phyloP scores from a whole-genome alignment of 2,113 vertebrate genomes.

The Blennius ocellaris region DNA sequence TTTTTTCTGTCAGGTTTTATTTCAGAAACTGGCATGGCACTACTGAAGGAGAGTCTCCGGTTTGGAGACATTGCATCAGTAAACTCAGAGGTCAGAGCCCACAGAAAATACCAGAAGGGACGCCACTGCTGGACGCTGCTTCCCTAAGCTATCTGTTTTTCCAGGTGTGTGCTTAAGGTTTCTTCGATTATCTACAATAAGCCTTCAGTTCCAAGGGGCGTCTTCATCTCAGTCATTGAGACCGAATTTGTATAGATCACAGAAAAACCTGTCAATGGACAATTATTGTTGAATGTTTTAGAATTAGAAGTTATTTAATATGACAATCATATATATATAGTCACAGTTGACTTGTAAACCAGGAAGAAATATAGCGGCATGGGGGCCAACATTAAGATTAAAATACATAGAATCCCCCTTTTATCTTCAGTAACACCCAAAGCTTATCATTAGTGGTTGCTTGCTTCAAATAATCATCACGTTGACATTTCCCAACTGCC shows the following conservation, averaged over 20 bases:
- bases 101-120: conserved; percentile 86
- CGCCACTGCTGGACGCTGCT: conserved; percentile 89
- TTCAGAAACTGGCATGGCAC: conserved; percentile 98
- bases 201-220: background rate
- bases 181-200: too few species aligned
- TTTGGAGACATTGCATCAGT: conserved; percentile 93
- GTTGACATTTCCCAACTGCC: too few species aligned
- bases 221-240: background rate
- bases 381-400: too few species aligned
- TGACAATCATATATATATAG: too few species aligned
- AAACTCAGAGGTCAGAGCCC: conserved; percentile 85
- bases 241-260: background rate
- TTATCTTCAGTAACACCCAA: too few species aligned
- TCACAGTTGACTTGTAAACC: too few species aligned
- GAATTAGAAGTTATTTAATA: too few species aligned
- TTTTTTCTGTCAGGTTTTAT: conserved; percentile 86
- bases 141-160: conserved; percentile 95
- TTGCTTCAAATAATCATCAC: too few species aligned
- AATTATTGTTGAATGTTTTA: too few species aligned
- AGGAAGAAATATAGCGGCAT: too few species aligned
- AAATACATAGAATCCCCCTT: too few species aligned
- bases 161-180: conserved; percentile 83
- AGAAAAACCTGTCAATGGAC: background rate
- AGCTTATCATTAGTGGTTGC: too few species aligned
- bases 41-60: conserved; percentile 89